Evolutionary conservation across 2,113 vertebrate genomes (phyloP).

Genomic region (Macroglossus sobrinus): DNA sequence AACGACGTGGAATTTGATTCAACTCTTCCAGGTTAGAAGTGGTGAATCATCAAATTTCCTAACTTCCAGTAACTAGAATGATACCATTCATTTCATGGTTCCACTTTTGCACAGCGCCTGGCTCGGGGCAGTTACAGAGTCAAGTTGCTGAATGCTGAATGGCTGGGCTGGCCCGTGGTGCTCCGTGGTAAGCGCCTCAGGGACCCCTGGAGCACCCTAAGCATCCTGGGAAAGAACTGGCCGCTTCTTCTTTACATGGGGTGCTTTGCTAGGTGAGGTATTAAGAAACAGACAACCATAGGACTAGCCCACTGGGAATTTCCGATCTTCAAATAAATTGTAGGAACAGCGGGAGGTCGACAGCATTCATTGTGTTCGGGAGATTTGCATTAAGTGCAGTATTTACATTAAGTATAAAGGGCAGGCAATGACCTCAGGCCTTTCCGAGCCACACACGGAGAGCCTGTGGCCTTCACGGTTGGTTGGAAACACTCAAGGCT

Average conservation of each 20-base stretch:
- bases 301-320: background rate
- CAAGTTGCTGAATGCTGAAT: rapidly evolving
- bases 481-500: background rate
- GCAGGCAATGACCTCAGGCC: background rate
- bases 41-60: constrained; percentile 59
- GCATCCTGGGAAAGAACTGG: background rate
- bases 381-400: background rate
- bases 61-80: constrained; percentile 61
- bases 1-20: constrained; percentile 17
- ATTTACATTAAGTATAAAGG: background rate
- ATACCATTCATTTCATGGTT: background rate
- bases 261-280: background rate
- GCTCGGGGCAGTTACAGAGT: background rate
- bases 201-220: background rate
- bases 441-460: background rate
- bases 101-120: background rate
- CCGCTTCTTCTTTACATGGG: background rate
- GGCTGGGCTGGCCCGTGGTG: rapidly evolving
- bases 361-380: background rate
- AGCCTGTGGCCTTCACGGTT: background rate
- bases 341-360: background rate
- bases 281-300: background rate
- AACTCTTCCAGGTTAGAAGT: constrained; percentile 21
- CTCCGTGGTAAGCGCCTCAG: rapidly evolving
- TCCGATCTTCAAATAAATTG: background rate